Evolutionary conservation across 1,140 invertebrate species (phyloP).

Genomic region (Dreissena rostriformis): DNA sequence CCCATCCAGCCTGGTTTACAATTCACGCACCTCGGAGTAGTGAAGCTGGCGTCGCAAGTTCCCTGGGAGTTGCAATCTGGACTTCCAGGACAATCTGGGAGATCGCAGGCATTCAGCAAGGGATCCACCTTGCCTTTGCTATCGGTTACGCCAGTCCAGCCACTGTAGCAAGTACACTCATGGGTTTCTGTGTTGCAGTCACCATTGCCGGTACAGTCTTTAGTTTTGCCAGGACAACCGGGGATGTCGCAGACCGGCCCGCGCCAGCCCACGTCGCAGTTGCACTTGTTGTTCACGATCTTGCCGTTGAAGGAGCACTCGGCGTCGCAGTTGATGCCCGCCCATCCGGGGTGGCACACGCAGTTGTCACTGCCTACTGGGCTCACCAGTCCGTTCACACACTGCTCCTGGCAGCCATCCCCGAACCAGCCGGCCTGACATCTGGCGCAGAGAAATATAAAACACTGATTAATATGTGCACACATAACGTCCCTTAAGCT

Average conservation of each 20-base stretch:
- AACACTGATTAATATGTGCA: too few species aligned
- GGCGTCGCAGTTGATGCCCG: constrained; percentile 69
- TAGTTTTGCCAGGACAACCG: constrained; percentile 68
- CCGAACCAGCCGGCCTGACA: constrained; percentile 62
- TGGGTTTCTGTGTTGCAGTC: constrained; percentile 69
- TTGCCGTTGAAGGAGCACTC: constrained; percentile 71
- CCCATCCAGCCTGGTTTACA: constrained; percentile 67
- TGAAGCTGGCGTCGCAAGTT: constrained; percentile 56
- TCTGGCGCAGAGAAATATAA: neutral
- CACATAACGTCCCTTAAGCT: too few species aligned
- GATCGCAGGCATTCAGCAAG: constrained; percentile 53
- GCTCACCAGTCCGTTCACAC: constrained; percentile 65
- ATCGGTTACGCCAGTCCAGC: constrained; percentile 69
- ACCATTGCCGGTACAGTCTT: constrained; percentile 71
- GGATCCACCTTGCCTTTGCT: constrained; percentile 32
- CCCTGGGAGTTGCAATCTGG: constrained; percentile 65
- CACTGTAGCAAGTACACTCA: constrained; percentile 69
- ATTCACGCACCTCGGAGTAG: constrained; percentile 59
- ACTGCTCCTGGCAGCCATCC: constrained; percentile 64
- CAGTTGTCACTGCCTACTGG: constrained; percentile 68
- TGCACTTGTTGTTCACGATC: constrained; percentile 60
- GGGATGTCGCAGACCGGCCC: constrained; percentile 70
- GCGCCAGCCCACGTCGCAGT: constrained; percentile 70
- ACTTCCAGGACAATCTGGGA: constrained; percentile 65
- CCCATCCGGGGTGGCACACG: constrained; percentile 71